phyloP scores from a whole-genome alignment of 2,888 invertebrate genomes.

The Drosophila dives region DNA sequence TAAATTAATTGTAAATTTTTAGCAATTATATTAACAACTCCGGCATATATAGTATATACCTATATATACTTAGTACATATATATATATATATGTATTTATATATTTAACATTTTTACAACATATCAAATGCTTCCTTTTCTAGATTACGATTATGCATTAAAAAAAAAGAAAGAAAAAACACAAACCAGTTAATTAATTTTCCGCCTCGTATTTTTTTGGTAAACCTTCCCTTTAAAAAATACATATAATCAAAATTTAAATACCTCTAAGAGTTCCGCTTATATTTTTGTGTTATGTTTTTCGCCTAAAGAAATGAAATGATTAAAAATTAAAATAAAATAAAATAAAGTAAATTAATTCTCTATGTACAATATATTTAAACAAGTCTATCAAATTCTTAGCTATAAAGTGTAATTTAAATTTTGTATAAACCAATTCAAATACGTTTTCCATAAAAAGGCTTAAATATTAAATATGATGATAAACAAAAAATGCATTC shows the following conservation, averaged over 20 bases:
- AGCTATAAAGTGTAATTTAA: conserved; percentile 66
- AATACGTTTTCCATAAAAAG: conserved; percentile 69
- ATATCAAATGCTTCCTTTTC: conserved; percentile 83
- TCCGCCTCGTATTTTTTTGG: not conserved
- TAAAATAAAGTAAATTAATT: conserved; percentile 15
- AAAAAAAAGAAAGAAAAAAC: conserved; percentile 16
- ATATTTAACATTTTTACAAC: conserved; percentile 78
- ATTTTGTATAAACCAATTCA: conserved; percentile 67
- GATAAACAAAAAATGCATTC: conserved; percentile 15
- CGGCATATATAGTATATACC: conserved; percentile 33
- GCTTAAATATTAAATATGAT: conserved; percentile 70
- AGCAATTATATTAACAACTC: conserved; percentile 23
- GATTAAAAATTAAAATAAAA: conserved; percentile 6
- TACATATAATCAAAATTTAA: conserved; percentile 22
- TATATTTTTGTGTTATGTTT: conserved; percentile 51
- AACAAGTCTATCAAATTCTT: conserved; percentile 51
- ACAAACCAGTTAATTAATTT: conserved; percentile 4
- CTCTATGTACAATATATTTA: conserved; percentile 49
- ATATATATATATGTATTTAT: conserved; percentile 23
- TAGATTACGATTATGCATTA: conserved; percentile 57
- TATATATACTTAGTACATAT: conserved; percentile 26
- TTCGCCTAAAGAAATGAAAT: conserved; percentile 21
- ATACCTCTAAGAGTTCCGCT: conserved; percentile 68
- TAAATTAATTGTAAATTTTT: conserved; percentile 69
- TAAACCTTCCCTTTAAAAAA: not conserved